phyloP scores from a whole-genome alignment of 2,797 vertebrate genomes.

The Cygnus olor region DNA sequence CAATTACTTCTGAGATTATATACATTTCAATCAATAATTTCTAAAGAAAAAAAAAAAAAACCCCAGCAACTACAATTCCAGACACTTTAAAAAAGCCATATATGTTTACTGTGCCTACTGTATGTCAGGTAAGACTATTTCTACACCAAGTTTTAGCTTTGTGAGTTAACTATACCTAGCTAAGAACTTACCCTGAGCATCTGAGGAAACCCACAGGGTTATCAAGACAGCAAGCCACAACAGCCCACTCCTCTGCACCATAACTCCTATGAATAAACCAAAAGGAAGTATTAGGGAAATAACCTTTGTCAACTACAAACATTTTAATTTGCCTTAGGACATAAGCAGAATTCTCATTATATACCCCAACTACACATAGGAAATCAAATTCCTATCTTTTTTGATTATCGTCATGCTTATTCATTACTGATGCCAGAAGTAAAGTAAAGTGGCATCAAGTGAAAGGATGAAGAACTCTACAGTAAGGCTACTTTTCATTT shows the following conservation, averaged over 20 bases:
- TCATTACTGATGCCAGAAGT: not conserved
- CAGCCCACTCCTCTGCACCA: conserved; percentile 82
- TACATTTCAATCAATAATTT: not conserved
- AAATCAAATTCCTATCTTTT: not conserved
- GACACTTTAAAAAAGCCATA: not conserved
- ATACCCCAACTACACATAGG: not conserved
- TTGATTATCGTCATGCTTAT: not conserved
- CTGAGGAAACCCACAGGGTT: conserved; percentile 78
- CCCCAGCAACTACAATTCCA: not conserved
- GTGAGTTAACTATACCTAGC: not conserved
- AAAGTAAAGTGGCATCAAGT: not conserved
- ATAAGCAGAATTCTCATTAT: not conserved
- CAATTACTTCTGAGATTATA: not conserved
- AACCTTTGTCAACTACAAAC: not conserved
- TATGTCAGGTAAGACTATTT: not conserved
- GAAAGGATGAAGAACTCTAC: not conserved
- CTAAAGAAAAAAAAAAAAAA: not conserved
- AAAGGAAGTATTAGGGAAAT: not conserved
- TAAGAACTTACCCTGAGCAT: conserved; percentile 83
- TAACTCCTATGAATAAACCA: conserved; percentile 80
- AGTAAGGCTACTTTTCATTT: not conserved
- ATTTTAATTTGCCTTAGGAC: not conserved
- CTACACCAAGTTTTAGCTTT: not conserved
- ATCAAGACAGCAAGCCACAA: conserved; percentile 82
- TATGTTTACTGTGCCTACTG: not conserved